Conservation (phyloP, 2,888 invertebrate genomes). For the Lasioglossum figueresi region DNA sequence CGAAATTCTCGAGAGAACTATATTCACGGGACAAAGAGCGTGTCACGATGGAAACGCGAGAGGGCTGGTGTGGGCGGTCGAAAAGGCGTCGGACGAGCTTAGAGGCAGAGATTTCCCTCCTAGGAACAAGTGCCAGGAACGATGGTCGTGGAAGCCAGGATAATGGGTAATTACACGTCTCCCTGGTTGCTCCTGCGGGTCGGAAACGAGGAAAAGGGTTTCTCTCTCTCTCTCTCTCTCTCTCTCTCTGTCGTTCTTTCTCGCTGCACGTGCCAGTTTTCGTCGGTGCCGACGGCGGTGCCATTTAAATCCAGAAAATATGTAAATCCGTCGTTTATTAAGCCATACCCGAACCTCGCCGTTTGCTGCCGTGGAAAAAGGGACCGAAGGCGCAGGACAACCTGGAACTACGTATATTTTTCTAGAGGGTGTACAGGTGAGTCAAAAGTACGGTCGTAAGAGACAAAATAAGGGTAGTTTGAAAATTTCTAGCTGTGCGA, state of each 20-base stretch:
- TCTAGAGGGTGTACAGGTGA: not conserved
- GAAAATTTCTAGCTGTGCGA: not conserved
- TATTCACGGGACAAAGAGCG: not conserved
- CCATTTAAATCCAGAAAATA: slow-evolving; percentile 75
- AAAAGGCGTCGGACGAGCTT: slow-evolving; percentile 11
- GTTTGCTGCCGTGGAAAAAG: slow-evolving; percentile 33
- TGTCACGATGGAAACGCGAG: slow-evolving; percentile 16
- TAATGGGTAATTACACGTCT: slow-evolving; percentile 68
- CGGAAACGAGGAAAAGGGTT: not conserved
- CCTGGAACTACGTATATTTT: not conserved
- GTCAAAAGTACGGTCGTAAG: not conserved
- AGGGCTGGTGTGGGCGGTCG: slow-evolving; percentile 10
- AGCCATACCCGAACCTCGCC: slow-evolving; percentile 71
- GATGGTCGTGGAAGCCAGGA: slow-evolving; percentile 52
- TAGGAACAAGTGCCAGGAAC: slow-evolving; percentile 40
- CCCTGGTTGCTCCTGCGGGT: slow-evolving; percentile 34
- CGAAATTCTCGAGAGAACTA: slow-evolving; percentile 31
- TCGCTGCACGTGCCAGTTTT: slow-evolving; percentile 70
- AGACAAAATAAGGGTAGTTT: not conserved
- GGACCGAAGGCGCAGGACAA: slow-evolving; percentile 17
- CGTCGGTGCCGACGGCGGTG: slow-evolving; percentile 61
- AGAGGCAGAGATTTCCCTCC: slow-evolving; percentile 30
- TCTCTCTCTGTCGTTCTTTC: not conserved
- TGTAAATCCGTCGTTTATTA: slow-evolving; percentile 76
- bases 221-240: not conserved